Percentiles rank a stretch among this genome's conserved stretches.
phyloP scores from a whole-genome alignment of 2,797 vertebrate species.

The Euphonia xanthogaster region DNA sequence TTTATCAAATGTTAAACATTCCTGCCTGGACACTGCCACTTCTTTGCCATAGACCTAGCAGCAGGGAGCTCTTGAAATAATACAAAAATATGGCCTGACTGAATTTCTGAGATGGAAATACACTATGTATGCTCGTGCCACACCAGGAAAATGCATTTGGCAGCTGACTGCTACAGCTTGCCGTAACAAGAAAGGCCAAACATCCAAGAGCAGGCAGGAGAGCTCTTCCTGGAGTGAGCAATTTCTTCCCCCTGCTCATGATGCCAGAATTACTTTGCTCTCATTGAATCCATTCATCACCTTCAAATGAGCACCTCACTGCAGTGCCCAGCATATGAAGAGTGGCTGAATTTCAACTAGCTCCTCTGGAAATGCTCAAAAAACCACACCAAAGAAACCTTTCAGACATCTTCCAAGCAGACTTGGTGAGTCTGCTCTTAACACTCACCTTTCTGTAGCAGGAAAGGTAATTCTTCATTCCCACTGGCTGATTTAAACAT shows the following conservation, averaged over 20 bases:
- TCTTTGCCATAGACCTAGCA: not conserved
- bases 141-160: conserved; percentile 2
- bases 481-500: not conserved
- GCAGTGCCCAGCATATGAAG: not conserved
- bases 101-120: not conserved
- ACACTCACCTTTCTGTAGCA: not conserved
- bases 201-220: not conserved
- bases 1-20: not conserved
- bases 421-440: not conserved
- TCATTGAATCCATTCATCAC: not conserved
- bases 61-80: not conserved
- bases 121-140: not conserved
- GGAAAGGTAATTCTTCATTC: not conserved
- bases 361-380: not conserved
- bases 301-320: not conserved
- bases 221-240: not conserved
- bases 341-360: not conserved
- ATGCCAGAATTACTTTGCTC: not conserved
- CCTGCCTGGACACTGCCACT: not conserved
- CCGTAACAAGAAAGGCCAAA: not conserved
- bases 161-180: not conserved
- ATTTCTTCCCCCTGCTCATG: not conserved
- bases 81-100: not conserved
- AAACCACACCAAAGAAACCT: not conserved
- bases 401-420: not conserved